Base-by-base conservation (phyloP, 1,140 invertebrate genomes). In the Megathymus violae region DNA sequence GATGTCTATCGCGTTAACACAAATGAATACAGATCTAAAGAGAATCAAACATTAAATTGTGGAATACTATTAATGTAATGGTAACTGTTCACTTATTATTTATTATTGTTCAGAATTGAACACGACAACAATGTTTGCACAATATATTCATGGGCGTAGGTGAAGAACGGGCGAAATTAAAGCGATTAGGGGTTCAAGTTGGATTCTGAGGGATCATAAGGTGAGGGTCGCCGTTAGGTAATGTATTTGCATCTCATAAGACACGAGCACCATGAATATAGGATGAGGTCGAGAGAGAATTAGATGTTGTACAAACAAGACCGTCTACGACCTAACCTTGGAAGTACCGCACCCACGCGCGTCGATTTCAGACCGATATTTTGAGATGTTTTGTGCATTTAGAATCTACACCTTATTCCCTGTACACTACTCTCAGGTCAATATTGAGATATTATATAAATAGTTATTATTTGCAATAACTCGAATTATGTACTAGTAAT, bases 211-310 rank as follows among this genome's bases (percentile, higher is more conserved):
- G 68, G 68, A 71, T 67, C 61, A 58, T 71, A 67, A 66, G 58
- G 58, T 51, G 58, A 66, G 64, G 64, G 64, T 61, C 64, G 41
- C 50, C 54, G 40, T 43, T 50, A 62, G 47, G 60, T 62, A 64
- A 67, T 63, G 64, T 70, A 70, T 70, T 70, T 67, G 64, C 68
- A 70, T 70, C 63, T 65, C 64, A 70, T 70, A 70, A 70, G 68
- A 66, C 46, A 67, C 34, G 34, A 36, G 34, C 34, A 11, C 48
- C 52, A 63, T 70, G 64, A 70, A 70, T 70, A 63, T 66, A 63
- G 48, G 67, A 70, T 67, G 48, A 67, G 67, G 27, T 22, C 7
- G 44, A 41, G 46, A 34, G 46, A 22, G 63, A 52, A 64, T 59
- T 64, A 58, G 3, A 31, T 31, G 27, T 13, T 19, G 22, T 16